These are phyloP conservation scores for Trachemys scripta DNA, from an alignment of 2,113 vertebrate species.

Conservation along the genomic window DNA sequence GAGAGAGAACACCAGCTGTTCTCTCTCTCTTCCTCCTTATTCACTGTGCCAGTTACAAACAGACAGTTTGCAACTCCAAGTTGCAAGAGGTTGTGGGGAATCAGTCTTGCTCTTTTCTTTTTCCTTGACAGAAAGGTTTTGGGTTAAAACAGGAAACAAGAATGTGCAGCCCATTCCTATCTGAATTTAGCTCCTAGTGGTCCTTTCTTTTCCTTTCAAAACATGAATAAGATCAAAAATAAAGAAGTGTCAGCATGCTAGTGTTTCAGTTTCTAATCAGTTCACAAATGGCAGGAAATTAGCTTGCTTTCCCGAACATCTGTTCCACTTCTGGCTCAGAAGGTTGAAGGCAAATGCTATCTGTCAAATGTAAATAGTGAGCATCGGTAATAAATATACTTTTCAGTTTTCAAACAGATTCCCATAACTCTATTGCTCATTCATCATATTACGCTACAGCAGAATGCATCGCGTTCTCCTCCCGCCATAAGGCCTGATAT, in stretches of 20 bases:
- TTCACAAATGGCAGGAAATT: slow-evolving; percentile 77
- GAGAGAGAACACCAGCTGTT: background rate
- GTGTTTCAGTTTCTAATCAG: slow-evolving; percentile 73
- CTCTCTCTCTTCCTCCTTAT: background rate
- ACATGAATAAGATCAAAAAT: slow-evolving; percentile 29
- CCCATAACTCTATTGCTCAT: background rate
- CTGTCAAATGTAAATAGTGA: slow-evolving; percentile 63
- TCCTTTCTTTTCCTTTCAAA: slow-evolving; percentile 59
- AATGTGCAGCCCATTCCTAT: slow-evolving; percentile 8
- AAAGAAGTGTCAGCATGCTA: slow-evolving; percentile 54
- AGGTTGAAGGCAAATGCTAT: slow-evolving; percentile 72
- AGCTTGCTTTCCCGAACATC: slow-evolving; percentile 76
- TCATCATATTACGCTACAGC: background rate
- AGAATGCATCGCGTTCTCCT: background rate
- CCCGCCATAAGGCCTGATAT: background rate
- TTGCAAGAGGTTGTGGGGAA: background rate
- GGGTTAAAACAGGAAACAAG: slow-evolving; percentile 71
- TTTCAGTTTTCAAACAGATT: background rate
- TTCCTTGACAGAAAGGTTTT: slow-evolving; percentile 46
- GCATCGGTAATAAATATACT: slow-evolving; percentile 58
- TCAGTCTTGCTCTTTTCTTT: background rate
- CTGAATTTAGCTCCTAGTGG: slow-evolving; percentile 19
- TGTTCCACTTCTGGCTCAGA: slow-evolving; percentile 75
- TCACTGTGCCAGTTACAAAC: background rate
- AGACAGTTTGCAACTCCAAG: background rate